phyloP scores from a whole-genome alignment of 2,797 vertebrate species.

The Poeciliopsis presidionis region DNA sequence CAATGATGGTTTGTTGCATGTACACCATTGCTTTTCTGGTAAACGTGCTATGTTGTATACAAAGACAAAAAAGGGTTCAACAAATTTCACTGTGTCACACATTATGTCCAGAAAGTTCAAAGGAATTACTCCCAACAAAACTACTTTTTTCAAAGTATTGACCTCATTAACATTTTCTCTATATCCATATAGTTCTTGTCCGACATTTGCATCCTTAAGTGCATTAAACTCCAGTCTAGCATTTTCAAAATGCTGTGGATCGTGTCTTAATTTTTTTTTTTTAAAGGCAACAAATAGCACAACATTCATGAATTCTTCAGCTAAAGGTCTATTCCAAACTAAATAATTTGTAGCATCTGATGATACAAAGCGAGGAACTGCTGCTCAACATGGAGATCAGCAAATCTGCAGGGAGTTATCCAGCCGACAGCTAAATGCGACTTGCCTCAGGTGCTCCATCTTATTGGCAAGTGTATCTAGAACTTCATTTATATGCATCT shows the following conservation, averaged over 20 bases:
- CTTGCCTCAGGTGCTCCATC: background rate
- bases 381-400: background rate
- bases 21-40: background rate
- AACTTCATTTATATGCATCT: conserved; percentile 25
- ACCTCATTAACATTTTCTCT: background rate
- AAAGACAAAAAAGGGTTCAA: background rate
- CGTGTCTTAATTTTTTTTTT: background rate
- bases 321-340: background rate
- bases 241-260: background rate
- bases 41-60: too few species aligned
- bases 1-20: background rate
- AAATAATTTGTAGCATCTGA: background rate
- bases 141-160: background rate
- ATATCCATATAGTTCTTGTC: background rate
- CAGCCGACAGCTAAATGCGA: conserved; percentile 2
- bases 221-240: background rate
- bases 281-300: background rate
- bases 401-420: background rate
- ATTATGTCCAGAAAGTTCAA: background rate
- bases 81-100: background rate
- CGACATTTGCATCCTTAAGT: background rate
- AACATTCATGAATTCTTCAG: background rate
- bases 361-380: background rate
- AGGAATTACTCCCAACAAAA: background rate
- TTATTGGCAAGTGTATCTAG: conserved; percentile 17